These are phyloP conservation scores for Acheta domesticus DNA, from an alignment of 2,888 invertebrate genomes.

Conservation along the genomic window DNA sequence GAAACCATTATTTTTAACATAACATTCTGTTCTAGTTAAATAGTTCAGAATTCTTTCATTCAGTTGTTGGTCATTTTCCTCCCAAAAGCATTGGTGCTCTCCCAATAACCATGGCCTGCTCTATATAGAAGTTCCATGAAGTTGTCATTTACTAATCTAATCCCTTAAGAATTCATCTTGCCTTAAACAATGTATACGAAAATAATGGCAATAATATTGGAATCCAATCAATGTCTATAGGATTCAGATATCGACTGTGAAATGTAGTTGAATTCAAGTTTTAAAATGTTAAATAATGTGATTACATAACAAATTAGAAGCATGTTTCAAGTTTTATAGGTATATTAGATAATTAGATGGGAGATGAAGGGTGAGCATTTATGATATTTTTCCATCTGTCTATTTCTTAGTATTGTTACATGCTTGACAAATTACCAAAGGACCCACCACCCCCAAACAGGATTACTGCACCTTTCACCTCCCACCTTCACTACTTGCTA, in stretches of 20 bases:
- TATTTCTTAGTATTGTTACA: not conserved
- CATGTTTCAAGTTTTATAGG: constrained; percentile 18
- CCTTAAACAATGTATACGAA: constrained; percentile 29
- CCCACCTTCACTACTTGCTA: not conserved
- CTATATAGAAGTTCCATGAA: too few relatives aligned
- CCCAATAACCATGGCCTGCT: too few relatives aligned
- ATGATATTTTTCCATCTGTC: not conserved
- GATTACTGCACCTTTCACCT: not conserved
- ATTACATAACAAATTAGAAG: not conserved
- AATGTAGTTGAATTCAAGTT: constrained; percentile 10
- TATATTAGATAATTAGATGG: not conserved
- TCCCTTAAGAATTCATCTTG: not conserved
- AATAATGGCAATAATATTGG: constrained; percentile 12
- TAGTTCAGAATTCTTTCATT: too few relatives aligned
- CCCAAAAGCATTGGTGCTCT: too few relatives aligned
- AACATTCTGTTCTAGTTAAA: too few relatives aligned
- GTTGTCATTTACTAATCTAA: too few relatives aligned
- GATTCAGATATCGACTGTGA: not conserved
- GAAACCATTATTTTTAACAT: too few relatives aligned
- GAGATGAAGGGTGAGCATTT: not conserved
- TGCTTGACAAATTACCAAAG: not conserved
- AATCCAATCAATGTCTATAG: not conserved
- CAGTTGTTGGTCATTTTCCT: too few relatives aligned
- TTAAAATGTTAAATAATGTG: not conserved
- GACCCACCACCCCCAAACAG: not conserved